phyloP scores from a whole-genome alignment of 2,113 vertebrate genomes.

The Paratilapia polleni region DNA sequence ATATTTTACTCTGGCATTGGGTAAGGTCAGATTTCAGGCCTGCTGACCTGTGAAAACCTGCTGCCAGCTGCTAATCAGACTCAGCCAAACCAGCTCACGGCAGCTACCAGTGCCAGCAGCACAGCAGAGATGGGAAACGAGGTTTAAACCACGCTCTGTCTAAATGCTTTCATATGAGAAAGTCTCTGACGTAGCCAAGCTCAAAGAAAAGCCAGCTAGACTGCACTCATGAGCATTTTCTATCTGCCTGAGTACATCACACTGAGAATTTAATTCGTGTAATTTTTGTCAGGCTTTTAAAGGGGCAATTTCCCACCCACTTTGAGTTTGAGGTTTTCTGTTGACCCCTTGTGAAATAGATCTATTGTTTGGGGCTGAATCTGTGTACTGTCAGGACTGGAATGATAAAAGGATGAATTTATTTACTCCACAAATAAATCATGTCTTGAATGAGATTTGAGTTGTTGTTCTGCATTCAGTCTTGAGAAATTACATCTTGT shows the following conservation, averaged over 20 bases:
- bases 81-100: slow-evolving; percentile 2
- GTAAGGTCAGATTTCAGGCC: slow-evolving; percentile 22
- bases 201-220: slow-evolving; percentile 3
- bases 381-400: slow-evolving; percentile 3
- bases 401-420: background rate
- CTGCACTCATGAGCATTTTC: slow-evolving; percentile 33
- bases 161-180: slow-evolving; percentile 56
- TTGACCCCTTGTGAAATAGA: slow-evolving; percentile 9
- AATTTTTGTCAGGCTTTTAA: slow-evolving; percentile 13
- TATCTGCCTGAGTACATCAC: slow-evolving; percentile 15
- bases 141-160: slow-evolving; percentile 36
- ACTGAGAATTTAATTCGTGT: background rate
- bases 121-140: slow-evolving; percentile 4
- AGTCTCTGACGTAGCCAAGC: slow-evolving; percentile 6
- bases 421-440: slow-evolving; percentile 1
- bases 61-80: slow-evolving; percentile 37
- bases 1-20: slow-evolving; percentile 7
- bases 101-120: slow-evolving; percentile 4
- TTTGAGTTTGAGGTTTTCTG: slow-evolving; percentile 1
- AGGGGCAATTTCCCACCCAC: background rate
- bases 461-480: slow-evolving; percentile 3
- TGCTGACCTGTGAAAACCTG: slow-evolving; percentile 29
- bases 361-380: slow-evolving; percentile 7
- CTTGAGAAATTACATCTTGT: slow-evolving; percentile 9
- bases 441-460: background rate